phyloP scores from a whole-genome alignment of 2,888 invertebrate species.

The Lamproptera curius region DNA sequence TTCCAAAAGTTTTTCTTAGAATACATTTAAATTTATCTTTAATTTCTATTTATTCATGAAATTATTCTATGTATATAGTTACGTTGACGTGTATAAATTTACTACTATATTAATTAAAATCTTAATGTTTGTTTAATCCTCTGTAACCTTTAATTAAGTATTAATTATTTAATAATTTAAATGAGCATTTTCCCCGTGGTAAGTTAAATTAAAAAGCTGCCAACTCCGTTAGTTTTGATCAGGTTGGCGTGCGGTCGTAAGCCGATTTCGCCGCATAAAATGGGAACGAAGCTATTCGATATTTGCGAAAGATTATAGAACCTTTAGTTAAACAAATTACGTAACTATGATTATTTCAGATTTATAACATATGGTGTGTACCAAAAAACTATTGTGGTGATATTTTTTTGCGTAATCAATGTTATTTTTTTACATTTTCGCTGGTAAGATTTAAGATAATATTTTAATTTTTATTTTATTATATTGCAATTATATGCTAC shows the following conservation, averaged over 20 bases:
- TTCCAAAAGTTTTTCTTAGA: no score
- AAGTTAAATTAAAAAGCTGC: conserved; percentile 5
- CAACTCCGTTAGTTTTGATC: conserved; percentile 16
- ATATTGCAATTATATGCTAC: no score
- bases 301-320: conserved; percentile 20
- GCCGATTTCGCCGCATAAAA: conserved; percentile 21
- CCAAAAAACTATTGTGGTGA: conserved; percentile 15
- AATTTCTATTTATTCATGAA: no score
- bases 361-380: conserved; percentile 20
- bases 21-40: no score
- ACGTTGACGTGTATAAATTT: no score
- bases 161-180: neutral
- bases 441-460: conserved; percentile 19
- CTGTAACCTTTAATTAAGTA: no score
- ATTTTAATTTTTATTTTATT: neutral
- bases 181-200: neutral
- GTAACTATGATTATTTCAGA: conserved; percentile 20
- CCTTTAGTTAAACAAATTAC: conserved; percentile 11
- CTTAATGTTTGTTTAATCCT: no score
- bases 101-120: no score
- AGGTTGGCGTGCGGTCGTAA: conserved; percentile 18
- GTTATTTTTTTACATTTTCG: conserved; percentile 11
- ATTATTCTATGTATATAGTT: no score
- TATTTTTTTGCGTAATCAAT: conserved; percentile 17
- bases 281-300: conserved; percentile 15